phyloP scores from a whole-genome alignment of 1,140 invertebrate genomes.

The Aphidius ervi region DNA sequence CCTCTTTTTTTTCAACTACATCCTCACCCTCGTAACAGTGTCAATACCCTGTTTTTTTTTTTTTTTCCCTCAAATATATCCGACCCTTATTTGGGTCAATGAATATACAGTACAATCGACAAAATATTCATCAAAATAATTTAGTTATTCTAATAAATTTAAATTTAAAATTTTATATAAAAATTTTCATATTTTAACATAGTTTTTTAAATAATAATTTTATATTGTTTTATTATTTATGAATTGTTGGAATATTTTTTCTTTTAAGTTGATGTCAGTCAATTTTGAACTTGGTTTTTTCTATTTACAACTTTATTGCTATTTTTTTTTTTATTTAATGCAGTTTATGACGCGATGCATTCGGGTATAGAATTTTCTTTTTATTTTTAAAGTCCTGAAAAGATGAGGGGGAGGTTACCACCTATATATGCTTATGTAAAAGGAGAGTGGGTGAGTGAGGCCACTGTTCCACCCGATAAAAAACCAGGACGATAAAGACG shows the following conservation, averaged over 20 bases:
- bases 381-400: slow-evolving; percentile 4
- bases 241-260: no score
- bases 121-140: neutral
- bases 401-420: neutral
- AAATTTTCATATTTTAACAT: no score
- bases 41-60: neutral
- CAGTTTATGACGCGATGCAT: neutral
- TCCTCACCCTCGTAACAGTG: neutral
- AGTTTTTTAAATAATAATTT: no score
- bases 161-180: neutral
- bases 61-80: neutral
- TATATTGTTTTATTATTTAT: no score
- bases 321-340: slow-evolving; percentile 4
- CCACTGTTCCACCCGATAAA: slow-evolving; percentile 19
- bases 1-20: neutral
- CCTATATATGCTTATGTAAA: neutral
- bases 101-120: neutral
- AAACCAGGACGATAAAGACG: slow-evolving; percentile 22
- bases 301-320: neutral
- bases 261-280: neutral
- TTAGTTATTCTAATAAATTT: neutral
- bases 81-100: slow-evolving; percentile 3
- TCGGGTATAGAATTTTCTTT: neutral
- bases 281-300: slow-evolving; percentile 7
- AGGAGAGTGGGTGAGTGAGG: neutral